A percentile compares a stretch with the other conserved stretches of the same genome.
Conservation (phyloP, 2,797 vertebrate species). For the Stomatorhinus walkeri region DNA sequence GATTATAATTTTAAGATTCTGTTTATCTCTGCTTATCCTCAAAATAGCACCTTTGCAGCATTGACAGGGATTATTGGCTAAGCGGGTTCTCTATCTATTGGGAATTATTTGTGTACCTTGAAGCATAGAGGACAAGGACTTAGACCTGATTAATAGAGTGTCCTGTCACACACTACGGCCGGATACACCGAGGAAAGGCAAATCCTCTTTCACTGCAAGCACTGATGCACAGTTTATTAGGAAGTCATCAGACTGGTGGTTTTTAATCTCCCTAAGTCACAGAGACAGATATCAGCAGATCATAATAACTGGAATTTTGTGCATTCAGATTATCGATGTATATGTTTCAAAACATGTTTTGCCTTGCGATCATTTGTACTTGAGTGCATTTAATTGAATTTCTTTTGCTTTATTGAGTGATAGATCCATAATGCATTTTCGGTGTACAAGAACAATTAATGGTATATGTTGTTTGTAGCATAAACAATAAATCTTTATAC, state of each 20-base stretch:
- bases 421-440: slow-evolving; percentile 3
- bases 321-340: background rate
- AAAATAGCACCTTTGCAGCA: background rate
- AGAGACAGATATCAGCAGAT: background rate
- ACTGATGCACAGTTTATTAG: background rate
- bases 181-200: background rate
- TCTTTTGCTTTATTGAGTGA: background rate
- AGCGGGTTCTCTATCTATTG: background rate
- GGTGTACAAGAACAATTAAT: background rate
- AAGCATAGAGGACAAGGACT: background rate
- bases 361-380: background rate
- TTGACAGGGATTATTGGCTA: background rate
- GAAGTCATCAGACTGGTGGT: background rate
- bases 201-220: background rate
- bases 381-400: slow-evolving; percentile 5
- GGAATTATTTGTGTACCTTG: background rate
- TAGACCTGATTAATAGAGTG: background rate
- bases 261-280: background rate
- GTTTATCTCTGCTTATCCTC: background rate
- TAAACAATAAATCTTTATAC: background rate
- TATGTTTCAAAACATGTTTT: background rate
- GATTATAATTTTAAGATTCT: slow-evolving; percentile 1
- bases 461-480: background rate
- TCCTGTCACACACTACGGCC: background rate
- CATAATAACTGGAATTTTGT: background rate